Conservation (phyloP, 1,140 invertebrate species). For the Conus ventricosus region DNA sequence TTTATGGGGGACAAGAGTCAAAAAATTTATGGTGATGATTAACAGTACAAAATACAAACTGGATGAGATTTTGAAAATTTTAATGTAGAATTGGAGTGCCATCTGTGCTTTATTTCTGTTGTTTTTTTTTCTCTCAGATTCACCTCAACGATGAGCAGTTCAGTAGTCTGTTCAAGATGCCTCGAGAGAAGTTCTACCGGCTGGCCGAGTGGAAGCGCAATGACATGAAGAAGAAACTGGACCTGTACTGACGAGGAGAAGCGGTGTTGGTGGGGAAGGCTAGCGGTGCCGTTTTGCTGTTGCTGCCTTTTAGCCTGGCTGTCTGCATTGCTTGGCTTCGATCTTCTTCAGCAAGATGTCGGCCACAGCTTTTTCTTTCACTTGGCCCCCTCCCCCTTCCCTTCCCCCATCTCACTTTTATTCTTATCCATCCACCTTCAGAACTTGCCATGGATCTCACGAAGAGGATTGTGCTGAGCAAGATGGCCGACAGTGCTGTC, state of each 20-base stretch:
- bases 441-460: not conserved
- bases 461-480: not conserved
- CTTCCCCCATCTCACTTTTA: not conserved
- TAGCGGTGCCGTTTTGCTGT: not conserved
- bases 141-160: slow-evolving; percentile 98
- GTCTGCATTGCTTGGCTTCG: not conserved
- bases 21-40: too few relatives aligned
- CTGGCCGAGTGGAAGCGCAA: slow-evolving; percentile 98
- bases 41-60: too few relatives aligned
- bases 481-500: too few relatives aligned
- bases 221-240: slow-evolving; percentile 93
- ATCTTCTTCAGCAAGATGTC: too few relatives aligned
- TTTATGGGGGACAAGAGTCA: too few relatives aligned
- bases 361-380: too few relatives aligned
- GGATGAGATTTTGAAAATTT: too few relatives aligned
- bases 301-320: not conserved
- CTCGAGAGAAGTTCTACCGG: slow-evolving; percentile 94
- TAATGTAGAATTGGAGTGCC: too few relatives aligned
- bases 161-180: slow-evolving; percentile 92
- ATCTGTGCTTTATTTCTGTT: too few relatives aligned
- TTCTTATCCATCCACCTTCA: not conserved
- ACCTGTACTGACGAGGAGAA: slow-evolving; percentile 79
- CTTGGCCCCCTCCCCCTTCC: too few relatives aligned
- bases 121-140: slow-evolving; percentile 81
- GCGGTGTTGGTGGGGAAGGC: not conserved